Evolutionary conservation across 2,113 vertebrate genomes (phyloP), one percentile per base, ranked within the genome.

Genomic region (Zingel zingel): DNA sequence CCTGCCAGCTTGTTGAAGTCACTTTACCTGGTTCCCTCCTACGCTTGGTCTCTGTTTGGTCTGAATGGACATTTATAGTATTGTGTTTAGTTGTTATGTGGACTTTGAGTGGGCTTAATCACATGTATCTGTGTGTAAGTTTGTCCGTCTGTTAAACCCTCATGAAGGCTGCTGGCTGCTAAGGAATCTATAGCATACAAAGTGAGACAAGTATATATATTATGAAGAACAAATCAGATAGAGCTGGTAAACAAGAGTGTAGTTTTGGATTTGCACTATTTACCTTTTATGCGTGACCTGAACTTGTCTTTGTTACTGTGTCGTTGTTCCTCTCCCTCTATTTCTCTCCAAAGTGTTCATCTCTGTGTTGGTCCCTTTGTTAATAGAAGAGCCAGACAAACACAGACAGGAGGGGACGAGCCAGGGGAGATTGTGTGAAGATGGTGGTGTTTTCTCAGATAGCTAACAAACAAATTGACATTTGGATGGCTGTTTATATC

Each of bases 1-100:
- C 65, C 73, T n/a, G 2, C 27, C 59, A 8, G 57, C 56, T 39
- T 81, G 84, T 77, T 87, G 82, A 89, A 85, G 88, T 79, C 50
- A 45, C 83, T 92, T 73, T 67, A 36, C 33, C 56, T n/a, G 63
- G n/a, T 62, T 67, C 53, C 61, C 21, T 77, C 33, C 71, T 18
- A 25, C 71, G 14, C 80, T 79, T 51, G 39, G 48, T 58, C 56
- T 19, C 57, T 0, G 51, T 51, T 43, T 43, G 30, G 53, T 76
- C 54, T 79, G 79, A 67, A 71, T 33, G 30, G 64, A 59, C 57
- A 62, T 77, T 47, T 75, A 36, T 45, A n/a, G 8, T 56, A 14
- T 53, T 75, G 63, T 51, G 62, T 45, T 50, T 6, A 14, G 10
- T 23, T 50, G 25, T 66, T 23, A 62, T 61, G 79, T 74, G 48